These are phyloP conservation scores for Oncopodura yosiiana DNA, from an alignment of 1,140 invertebrate species.

Conservation along the genomic window DNA sequence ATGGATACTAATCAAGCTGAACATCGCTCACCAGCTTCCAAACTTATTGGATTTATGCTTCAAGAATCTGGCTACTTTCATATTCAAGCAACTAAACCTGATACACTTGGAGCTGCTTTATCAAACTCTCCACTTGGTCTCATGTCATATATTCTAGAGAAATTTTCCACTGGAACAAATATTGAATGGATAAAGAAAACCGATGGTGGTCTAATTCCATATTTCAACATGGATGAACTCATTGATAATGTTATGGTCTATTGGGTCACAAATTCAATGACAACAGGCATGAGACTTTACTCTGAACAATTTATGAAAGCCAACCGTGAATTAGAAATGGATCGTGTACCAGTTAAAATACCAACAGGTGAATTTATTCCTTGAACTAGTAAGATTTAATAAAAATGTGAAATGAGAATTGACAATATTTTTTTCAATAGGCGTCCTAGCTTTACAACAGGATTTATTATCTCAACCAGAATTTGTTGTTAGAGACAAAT, in stretches of 20 bases:
- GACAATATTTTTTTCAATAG: no score
- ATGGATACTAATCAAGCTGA: slow-evolving; percentile 36
- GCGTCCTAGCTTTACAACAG: no score
- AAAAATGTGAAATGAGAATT: no score
- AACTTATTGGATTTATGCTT: slow-evolving; percentile 34
- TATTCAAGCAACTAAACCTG: slow-evolving; percentile 40
- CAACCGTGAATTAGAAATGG: slow-evolving; percentile 25
- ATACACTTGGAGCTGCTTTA: slow-evolving; percentile 17
- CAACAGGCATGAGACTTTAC: slow-evolving; percentile 43
- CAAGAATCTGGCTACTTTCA: slow-evolving; percentile 49
- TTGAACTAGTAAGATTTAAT: no score
- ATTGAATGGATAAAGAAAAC: slow-evolving; percentile 21
- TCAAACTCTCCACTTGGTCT: slow-evolving; percentile 41
- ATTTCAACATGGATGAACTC: slow-evolving; percentile 46
- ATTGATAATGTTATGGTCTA: slow-evolving; percentile 49
- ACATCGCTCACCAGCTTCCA: slow-evolving; percentile 34
- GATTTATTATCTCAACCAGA: background rate
- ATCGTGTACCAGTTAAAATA: slow-evolving; percentile 2
- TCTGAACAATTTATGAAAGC: slow-evolving; percentile 37
- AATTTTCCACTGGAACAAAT: slow-evolving; percentile 48
- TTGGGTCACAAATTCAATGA: slow-evolving; percentile 43
- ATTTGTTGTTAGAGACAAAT: slow-evolving; percentile 12
- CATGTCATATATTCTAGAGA: slow-evolving; percentile 49
- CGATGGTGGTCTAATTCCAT: slow-evolving; percentile 43
- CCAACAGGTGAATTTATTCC: no score